Conservation (phyloP, 37 sponge, comb jelly and placozoan species). For the Axinella damicornis region DNA sequence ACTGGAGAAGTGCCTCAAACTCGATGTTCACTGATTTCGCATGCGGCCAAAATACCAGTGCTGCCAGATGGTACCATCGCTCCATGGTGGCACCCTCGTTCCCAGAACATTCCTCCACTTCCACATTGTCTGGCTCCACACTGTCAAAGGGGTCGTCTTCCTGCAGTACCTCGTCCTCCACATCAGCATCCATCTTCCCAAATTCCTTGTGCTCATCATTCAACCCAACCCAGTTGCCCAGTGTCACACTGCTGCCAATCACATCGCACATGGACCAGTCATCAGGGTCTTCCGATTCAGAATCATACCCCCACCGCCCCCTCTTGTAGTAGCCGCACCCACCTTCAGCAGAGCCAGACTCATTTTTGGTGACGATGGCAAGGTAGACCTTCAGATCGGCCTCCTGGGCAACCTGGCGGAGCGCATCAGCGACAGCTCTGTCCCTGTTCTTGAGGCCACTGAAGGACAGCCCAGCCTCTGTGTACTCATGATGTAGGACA, state of each 20-base stretch:
- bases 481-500: constrained; percentile 30
- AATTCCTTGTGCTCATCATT: background rate
- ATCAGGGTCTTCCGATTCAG: background rate
- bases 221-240: background rate
- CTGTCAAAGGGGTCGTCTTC: background rate
- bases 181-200: background rate
- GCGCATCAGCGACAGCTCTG: constrained; percentile 21
- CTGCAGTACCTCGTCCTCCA: background rate
- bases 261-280: no score
- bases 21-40: no score
- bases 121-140: constrained; percentile 5
- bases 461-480: constrained; percentile 33
- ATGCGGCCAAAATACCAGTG: constrained; percentile 38
- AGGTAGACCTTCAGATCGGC: constrained; percentile 27
- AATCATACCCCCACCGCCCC: background rate
- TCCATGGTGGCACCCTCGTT: constrained; percentile 44
- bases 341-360: constrained; percentile 17
- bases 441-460: constrained; percentile 24
- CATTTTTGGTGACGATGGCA: background rate
- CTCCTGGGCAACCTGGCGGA: background rate
- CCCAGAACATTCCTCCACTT: constrained; percentile 18
- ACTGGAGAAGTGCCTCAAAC: no score
- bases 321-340: background rate
- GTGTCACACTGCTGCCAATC: no score
- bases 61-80: constrained; percentile 18